phyloP scores from a whole-genome alignment of 2,888 invertebrate species.

The Metalampra italica region DNA sequence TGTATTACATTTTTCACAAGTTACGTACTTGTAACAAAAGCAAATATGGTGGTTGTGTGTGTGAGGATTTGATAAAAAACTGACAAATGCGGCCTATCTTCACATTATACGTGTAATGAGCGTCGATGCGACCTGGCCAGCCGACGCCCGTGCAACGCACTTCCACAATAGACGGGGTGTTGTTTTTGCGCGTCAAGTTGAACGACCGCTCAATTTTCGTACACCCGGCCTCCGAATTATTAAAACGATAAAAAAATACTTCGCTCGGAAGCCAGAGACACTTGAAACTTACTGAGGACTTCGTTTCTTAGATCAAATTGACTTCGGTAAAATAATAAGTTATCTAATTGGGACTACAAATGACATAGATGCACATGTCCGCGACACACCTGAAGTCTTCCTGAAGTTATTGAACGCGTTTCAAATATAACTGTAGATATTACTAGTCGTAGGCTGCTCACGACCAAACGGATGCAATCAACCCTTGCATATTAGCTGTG shows the following conservation, averaged over 20 bases:
- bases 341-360: not conserved
- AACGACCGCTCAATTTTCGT: slow-evolving; percentile 56
- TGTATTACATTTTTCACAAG: not conserved
- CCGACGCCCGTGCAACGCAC: slow-evolving; percentile 41
- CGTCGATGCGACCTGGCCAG: not conserved
- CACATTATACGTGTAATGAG: not conserved
- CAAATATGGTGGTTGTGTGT: not conserved
- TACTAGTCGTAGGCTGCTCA: slow-evolving; percentile 4
- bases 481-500: slow-evolving; percentile 1
- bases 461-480: slow-evolving; percentile 9
- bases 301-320: not conserved
- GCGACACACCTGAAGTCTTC: too few species aligned
- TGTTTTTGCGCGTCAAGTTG: slow-evolving; percentile 39
- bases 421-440: not conserved
- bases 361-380: not conserved
- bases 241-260: slow-evolving; percentile 27
- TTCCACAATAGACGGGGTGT: slow-evolving; percentile 54
- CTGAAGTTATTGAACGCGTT: not conserved
- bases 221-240: slow-evolving; percentile 41
- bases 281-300: not conserved
- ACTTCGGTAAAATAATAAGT: not conserved
- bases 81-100: not conserved
- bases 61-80: not conserved
- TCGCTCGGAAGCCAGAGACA: slow-evolving; percentile 11
- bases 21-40: not conserved